Evolutionary conservation across 2,888 invertebrate genomes (phyloP), one percentile per base, ranked within the genome.

Genomic region (Scaptomyza tumidula): DNA sequence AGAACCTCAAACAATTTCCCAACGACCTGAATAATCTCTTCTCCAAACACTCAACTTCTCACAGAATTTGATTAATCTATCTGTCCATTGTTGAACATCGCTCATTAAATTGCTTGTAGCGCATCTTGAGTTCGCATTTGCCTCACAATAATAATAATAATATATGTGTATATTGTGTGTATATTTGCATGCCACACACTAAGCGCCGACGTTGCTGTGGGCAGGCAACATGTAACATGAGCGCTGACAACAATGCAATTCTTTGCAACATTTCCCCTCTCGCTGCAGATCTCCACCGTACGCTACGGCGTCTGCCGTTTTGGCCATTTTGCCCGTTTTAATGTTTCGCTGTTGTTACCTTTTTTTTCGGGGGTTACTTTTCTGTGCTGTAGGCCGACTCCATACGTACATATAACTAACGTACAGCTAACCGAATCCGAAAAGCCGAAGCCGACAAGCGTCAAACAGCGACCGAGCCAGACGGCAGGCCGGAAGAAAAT

Each of bases 161-260:
- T 24, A 16, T 16, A 41, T 5, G 1, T 39, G 14, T 16, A 49
- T 39, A n/a, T 9, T 39, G 6, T 9, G 1, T 37, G n/a, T 37
- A 37, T 14, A 14, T 39, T 39, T 39, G 63, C 65, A 68, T 84
- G 82, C 83, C 86, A 78, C 80, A 86, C 77, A 78, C 80, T 66
- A 83, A 86, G 86, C 84, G 86, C 78, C 80, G 16, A 41, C 41
- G 68, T 48, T 53, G 56, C 71, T 56, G 55, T 45, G 54, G 54
- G 75, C 75, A 39, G 62, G 56, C 49, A 61, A 16, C 74, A 66
- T 78, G 78, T 69, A 80, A 82, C 82, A 82, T 78, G 81, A 72
- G 68, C 77, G 84, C 84, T 83, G 85, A 83, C 82, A 86, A 86
- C 86, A 86, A 80, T 86, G 86, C 82, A 83, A 69, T 75, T 65